phyloP scores from a whole-genome alignment of 2,888 invertebrate species.

The Perdita meconis region DNA sequence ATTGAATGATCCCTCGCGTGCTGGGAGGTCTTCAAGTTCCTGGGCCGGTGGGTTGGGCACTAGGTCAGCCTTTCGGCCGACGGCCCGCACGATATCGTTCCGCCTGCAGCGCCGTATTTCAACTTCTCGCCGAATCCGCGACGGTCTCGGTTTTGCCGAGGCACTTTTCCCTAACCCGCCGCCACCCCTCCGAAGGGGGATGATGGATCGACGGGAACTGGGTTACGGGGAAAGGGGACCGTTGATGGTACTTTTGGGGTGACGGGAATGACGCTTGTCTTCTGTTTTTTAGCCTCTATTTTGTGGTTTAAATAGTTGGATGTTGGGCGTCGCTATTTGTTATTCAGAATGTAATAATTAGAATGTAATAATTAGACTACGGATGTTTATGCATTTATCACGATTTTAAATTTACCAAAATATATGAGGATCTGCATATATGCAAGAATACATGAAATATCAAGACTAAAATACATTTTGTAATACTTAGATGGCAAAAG shows the following conservation, averaged over 20 bases:
- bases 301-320: background rate
- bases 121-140: slow-evolving; percentile 55
- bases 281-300: no score
- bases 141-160: slow-evolving; percentile 11
- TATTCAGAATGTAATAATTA: no score
- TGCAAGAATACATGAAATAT: no score
- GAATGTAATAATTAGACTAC: no score
- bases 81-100: slow-evolving; percentile 48
- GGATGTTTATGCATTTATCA: no score
- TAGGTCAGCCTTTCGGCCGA: slow-evolving; percentile 70
- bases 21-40: slow-evolving; percentile 65
- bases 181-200: slow-evolving; percentile 9
- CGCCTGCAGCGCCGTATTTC: slow-evolving; percentile 58
- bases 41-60: slow-evolving; percentile 69
- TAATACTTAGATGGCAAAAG: no score
- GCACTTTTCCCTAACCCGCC: background rate
- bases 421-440: no score
- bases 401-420: no score
- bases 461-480: no score
- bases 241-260: slow-evolving; percentile 1
- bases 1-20: slow-evolving; percentile 74
- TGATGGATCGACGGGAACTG: slow-evolving; percentile 52
- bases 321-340: no score
- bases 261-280: background rate
- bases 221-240: slow-evolving; percentile 40